Conservation (phyloP, 1,140 invertebrate genomes). For the Drosophila lacteicornis region DNA sequence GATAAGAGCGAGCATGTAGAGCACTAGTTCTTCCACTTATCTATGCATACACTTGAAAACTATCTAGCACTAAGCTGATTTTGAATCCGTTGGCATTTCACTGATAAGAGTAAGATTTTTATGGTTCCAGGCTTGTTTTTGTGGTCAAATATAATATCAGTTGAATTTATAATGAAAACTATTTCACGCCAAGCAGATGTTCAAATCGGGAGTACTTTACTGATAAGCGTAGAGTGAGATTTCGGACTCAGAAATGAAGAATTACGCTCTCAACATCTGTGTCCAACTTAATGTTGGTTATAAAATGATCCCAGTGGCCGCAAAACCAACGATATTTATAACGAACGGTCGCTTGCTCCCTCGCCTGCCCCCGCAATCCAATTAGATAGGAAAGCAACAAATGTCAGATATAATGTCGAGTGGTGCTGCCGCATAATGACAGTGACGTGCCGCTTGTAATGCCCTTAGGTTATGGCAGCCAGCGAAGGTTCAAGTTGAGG, state of each 20-base stretch:
- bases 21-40: constrained; percentile 1
- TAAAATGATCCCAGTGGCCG: background rate
- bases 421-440: constrained; percentile 40
- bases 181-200: background rate
- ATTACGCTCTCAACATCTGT: background rate
- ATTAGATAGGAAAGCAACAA: constrained; percentile 57
- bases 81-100: constrained; percentile 6
- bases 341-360: background rate
- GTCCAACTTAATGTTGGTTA: background rate
- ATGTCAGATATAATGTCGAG: constrained; percentile 35
- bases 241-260: no score
- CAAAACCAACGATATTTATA: constrained; percentile 16
- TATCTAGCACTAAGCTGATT: constrained; percentile 11
- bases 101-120: background rate
- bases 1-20: background rate
- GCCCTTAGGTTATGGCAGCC: constrained; percentile 32
- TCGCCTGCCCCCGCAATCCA: constrained; percentile 41
- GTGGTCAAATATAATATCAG: no score
- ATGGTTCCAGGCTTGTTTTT: no score
- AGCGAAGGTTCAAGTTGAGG: constrained; percentile 72
- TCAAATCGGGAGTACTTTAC: background rate
- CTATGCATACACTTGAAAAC: constrained; percentile 7
- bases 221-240: background rate
- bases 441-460: constrained; percentile 43
- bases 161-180: background rate